These are phyloP conservation scores for Cephalotes varians DNA, from an alignment of 2,888 invertebrate species.

Conservation along the genomic window DNA sequence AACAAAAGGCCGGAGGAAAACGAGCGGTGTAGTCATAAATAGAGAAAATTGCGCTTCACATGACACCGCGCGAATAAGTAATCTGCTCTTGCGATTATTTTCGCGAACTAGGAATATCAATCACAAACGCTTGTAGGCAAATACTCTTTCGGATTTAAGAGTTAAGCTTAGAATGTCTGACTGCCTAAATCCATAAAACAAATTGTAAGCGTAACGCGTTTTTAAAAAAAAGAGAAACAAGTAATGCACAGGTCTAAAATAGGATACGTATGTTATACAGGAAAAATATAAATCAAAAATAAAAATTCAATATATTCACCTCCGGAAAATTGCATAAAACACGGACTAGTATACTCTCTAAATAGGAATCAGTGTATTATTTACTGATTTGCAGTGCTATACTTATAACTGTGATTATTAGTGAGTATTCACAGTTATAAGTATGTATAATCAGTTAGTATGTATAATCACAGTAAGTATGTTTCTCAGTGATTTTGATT, in stretches of 20 bases:
- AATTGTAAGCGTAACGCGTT: no score
- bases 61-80: slow-evolving; percentile 7
- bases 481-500: no score
- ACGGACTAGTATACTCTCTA: no score
- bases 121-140: not conserved
- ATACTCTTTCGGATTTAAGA: not conserved
- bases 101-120: slow-evolving; percentile 3
- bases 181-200: no score
- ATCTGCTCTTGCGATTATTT: slow-evolving; percentile 10
- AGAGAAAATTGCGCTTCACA: slow-evolving; percentile 24
- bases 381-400: no score
- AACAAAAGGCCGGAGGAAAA: not conserved
- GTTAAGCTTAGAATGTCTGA: not conserved
- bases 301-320: not conserved
- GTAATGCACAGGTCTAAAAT: not conserved
- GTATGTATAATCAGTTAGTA: no score
- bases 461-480: no score
- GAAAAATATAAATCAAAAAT: not conserved
- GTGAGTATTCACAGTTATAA: no score
- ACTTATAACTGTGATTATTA: no score
- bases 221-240: not conserved
- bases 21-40: slow-evolving; percentile 14
- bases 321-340: not conserved
- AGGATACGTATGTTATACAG: not conserved
- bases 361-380: no score